phyloP scores from a whole-genome alignment of 2,113 vertebrate genomes.

The Phycodurus eques region DNA sequence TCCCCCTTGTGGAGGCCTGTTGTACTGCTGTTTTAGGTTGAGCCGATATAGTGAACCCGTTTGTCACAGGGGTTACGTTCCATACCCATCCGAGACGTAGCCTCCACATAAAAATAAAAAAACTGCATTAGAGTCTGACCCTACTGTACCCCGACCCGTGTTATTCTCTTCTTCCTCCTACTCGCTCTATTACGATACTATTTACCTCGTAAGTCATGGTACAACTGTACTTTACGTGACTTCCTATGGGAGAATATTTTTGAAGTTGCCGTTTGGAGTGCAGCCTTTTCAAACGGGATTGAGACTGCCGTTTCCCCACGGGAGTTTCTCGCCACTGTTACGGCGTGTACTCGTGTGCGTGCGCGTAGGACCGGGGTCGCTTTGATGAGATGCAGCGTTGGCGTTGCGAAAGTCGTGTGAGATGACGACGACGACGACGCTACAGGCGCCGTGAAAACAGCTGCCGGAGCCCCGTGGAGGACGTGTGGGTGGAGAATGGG shows the following conservation, averaged over 20 bases:
- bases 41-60: neutral
- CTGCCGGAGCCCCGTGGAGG: conserved; percentile 49
- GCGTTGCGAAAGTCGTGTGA: conserved; percentile 57
- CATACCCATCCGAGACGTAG: neutral
- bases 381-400: conserved; percentile 54
- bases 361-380: conserved; percentile 28
- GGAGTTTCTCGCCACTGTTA: conserved; percentile 8
- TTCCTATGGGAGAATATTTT: no score
- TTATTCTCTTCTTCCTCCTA: no score
- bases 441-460: conserved; percentile 54
- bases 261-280: neutral
- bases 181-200: no score
- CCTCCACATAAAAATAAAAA: no score
- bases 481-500: conserved; percentile 39
- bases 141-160: no score
- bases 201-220: no score
- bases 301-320: conserved; percentile 23
- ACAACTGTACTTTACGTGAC: no score
- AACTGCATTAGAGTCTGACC: no score
- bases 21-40: neutral
- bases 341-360: neutral
- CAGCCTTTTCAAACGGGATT: conserved; percentile 45
- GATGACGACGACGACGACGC: conserved; percentile 31
- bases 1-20: neutral
- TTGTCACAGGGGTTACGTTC: neutral